A percentile compares a stretch with the other conserved stretches of the same genome.
These are phyloP conservation scores for Aphidius gifuensis DNA, from an alignment of 1,140 invertebrate genomes.

Conservation along the genomic window DNA sequence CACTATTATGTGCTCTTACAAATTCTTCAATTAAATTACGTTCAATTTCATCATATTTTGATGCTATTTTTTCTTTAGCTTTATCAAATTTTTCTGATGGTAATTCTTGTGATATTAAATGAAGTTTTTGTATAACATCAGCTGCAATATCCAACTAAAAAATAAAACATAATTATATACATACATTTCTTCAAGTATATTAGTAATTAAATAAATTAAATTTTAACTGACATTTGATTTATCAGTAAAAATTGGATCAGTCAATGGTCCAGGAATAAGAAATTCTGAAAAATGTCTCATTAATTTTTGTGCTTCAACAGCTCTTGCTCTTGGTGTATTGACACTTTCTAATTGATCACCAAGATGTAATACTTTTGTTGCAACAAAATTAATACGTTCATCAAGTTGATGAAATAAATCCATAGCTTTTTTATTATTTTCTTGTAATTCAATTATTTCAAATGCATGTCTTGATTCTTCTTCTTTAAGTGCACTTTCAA, in stretches of 20 bases:
- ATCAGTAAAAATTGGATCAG: slow-evolving; percentile 85
- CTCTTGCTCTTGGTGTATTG: slow-evolving; percentile 87
- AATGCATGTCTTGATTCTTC: slow-evolving; percentile 82
- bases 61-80: slow-evolving; percentile 84
- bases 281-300: slow-evolving; percentile 95
- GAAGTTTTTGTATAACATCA: slow-evolving; percentile 97
- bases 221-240: slow-evolving; percentile 67
- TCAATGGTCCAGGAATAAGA: slow-evolving; percentile 78
- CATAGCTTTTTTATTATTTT: slow-evolving; percentile 84
- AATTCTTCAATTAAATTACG: slow-evolving; percentile 92
- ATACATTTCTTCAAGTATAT: neutral
- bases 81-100: slow-evolving; percentile 82
- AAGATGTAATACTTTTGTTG: slow-evolving; percentile 94
- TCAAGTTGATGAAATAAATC: slow-evolving; percentile 89
- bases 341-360: slow-evolving; percentile 97
- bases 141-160: slow-evolving; percentile 89
- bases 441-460: slow-evolving; percentile 79
- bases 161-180: slow-evolving; percentile 36
- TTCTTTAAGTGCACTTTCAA: slow-evolving; percentile 80
- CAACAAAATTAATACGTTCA: slow-evolving; percentile 93
- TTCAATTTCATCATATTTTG: slow-evolving; percentile 96
- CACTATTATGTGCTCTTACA: slow-evolving; percentile 77
- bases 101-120: slow-evolving; percentile 93
- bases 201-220: neutral
- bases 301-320: slow-evolving; percentile 91